These are phyloP conservation scores for Achatina immaculata DNA, from an alignment of 1,140 invertebrate species.

Conservation along the genomic window DNA sequence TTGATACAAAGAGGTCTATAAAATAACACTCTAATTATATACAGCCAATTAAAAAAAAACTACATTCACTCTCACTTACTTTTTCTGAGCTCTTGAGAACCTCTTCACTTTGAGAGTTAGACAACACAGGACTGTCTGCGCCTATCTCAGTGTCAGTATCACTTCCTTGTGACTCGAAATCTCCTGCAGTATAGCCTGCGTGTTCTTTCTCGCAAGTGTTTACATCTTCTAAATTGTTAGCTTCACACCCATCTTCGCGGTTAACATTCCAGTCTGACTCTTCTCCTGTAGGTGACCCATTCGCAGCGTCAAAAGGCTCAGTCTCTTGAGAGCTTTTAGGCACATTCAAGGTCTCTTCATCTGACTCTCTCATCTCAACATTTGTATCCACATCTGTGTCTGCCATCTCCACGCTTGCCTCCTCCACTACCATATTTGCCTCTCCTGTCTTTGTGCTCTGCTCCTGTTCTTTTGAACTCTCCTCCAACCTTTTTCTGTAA, in stretches of 20 bases:
- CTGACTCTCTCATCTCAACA: too few species aligned
- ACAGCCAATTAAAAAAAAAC: too few species aligned
- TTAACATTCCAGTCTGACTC: not conserved
- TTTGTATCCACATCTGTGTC: not conserved
- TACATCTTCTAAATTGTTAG: not conserved
- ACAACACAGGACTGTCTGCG: too few species aligned
- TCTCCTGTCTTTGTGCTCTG: not conserved
- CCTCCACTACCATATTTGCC: not conserved
- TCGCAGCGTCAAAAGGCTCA: too few species aligned
- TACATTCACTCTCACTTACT: too few species aligned
- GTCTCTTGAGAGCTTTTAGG: too few species aligned
- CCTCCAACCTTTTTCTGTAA: not conserved
- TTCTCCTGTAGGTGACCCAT: too few species aligned
- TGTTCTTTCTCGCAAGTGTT: not conserved
- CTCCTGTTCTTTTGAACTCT: not conserved
- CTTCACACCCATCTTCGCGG: not conserved
- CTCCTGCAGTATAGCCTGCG: not conserved
- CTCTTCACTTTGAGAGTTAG: too few species aligned
- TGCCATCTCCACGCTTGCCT: not conserved
- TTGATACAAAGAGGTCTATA: too few species aligned
- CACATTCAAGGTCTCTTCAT: too few species aligned
- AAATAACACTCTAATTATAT: too few species aligned
- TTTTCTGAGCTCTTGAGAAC: too few species aligned
- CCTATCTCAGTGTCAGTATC: not conserved
- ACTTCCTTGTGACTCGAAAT: not conserved